Conservation (phyloP, 2,113 vertebrate species). For the Cranoglanis bouderius region DNA sequence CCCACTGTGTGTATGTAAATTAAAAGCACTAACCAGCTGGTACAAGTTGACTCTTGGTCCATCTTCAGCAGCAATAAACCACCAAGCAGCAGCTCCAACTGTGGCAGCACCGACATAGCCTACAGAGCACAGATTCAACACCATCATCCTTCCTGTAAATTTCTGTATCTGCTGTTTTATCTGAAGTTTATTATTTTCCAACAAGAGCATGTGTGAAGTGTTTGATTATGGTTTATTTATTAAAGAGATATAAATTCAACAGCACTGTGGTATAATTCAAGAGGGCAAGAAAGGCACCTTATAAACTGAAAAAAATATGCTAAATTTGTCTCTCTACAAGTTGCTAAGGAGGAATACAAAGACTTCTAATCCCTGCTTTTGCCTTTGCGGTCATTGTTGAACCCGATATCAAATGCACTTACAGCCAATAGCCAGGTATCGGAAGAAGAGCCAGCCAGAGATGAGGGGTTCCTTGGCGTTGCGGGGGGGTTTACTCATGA, state of each 20-base stretch:
- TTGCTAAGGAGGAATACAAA: neutral
- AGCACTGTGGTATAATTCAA: neutral
- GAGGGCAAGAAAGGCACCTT: neutral
- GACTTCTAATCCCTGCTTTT: neutral
- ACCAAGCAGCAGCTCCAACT: constrained; percentile 96
- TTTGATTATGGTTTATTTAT: neutral
- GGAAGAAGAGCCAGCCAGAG: constrained; percentile 98
- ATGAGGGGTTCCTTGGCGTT: constrained; percentile 96
- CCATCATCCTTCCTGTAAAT: neutral
- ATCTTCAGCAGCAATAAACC: constrained; percentile 97
- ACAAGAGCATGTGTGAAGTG: neutral
- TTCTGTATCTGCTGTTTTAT: neutral
- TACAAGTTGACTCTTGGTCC: constrained; percentile 91
- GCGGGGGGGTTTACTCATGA: constrained; percentile 94
- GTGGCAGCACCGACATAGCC: constrained; percentile 96
- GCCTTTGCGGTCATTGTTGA: fast-evolving
- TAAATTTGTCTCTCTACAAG: neutral
- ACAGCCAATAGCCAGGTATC: constrained; percentile 97
- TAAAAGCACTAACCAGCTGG: constrained; percentile 82
- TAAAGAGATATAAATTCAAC: neutral
- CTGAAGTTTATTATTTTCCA: neutral
- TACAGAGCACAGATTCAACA: constrained; percentile 53
- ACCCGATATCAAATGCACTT: constrained; percentile 63
- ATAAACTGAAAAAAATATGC: neutral
- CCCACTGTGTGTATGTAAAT: neutral